Conservation (phyloP, 2,113 vertebrate species). For the Montifringilla adamsi region DNA sequence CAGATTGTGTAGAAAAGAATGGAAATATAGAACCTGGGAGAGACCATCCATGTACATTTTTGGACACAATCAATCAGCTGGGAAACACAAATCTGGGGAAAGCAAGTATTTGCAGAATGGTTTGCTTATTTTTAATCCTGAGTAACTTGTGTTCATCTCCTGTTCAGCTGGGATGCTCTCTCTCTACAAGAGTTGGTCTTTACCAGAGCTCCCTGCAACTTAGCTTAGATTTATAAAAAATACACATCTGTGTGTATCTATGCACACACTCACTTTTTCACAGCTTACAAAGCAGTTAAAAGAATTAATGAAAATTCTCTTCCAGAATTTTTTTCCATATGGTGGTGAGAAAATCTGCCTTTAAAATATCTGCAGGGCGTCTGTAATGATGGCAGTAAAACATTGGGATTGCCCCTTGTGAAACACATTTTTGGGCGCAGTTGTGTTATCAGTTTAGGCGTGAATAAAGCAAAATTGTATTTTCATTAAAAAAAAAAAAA, state of each 20-base stretch:
- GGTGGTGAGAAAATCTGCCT: background rate
- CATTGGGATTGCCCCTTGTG: background rate
- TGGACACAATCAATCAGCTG: background rate
- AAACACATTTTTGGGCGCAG: background rate
- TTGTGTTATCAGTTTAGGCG: background rate
- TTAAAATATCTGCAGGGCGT: background rate
- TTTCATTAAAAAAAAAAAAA: background rate
- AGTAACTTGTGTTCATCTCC: background rate
- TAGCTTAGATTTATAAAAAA: background rate
- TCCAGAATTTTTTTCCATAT: background rate
- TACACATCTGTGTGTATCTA: background rate
- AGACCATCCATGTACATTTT: background rate
- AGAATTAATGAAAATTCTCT: slow-evolving; percentile 10
- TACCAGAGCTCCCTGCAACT: background rate
- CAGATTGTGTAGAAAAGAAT: background rate
- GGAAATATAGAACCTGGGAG: background rate
- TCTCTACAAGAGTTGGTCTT: background rate
- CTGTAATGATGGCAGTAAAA: background rate
- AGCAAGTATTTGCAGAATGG: background rate
- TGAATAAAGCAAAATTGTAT: background rate
- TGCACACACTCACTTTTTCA: background rate
- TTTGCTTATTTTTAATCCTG: background rate
- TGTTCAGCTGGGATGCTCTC: background rate
- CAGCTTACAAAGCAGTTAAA: background rate
- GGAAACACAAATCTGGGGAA: background rate